phyloP scores from a whole-genome alignment of 2,113 vertebrate genomes.

The Nasalis larvatus region DNA sequence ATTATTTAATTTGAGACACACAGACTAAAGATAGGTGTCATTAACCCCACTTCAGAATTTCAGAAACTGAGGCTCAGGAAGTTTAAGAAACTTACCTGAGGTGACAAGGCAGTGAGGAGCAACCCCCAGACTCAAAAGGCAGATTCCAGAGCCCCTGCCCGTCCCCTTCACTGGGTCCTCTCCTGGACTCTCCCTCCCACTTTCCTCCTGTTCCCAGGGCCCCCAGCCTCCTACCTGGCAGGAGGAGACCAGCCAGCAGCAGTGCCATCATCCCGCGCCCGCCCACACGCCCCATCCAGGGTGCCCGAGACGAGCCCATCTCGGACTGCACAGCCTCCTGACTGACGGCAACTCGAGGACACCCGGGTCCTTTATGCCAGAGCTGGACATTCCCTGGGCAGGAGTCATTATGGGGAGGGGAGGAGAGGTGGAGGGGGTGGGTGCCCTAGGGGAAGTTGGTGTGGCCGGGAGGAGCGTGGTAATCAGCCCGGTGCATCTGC shows the following conservation, averaged over 20 bases:
- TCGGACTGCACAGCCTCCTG: neutral
- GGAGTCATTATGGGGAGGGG: conserved; percentile 71
- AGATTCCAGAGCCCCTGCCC: neutral
- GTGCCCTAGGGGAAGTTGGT: conserved; percentile 57
- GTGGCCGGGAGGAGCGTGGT: conserved; percentile 60
- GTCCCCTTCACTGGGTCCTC: neutral
- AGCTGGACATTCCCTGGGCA: conserved; percentile 74
- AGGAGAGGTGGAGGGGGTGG: conserved; percentile 1
- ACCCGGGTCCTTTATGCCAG: conserved; percentile 68
- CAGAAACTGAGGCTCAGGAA: neutral
- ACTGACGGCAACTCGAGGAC: conserved; percentile 42
- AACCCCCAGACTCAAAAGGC: neutral
- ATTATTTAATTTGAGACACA: neutral
- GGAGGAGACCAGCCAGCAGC: conserved; percentile 57
- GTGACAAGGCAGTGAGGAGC: neutral
- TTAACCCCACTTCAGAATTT: neutral
- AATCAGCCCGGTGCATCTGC: conserved; percentile 54
- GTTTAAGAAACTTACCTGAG: neutral
- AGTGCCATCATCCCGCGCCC: conserved; percentile 37
- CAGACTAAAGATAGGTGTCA: neutral
- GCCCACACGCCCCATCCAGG: conserved; percentile 49
- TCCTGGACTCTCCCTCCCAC: neutral
- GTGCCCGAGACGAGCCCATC: conserved; percentile 57
- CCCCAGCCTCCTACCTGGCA: conserved; percentile 67
- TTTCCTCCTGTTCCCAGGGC: neutral